Evolutionary conservation across 1,140 invertebrate species (phyloP).

Genomic region (Riptortus pedestris): DNA sequence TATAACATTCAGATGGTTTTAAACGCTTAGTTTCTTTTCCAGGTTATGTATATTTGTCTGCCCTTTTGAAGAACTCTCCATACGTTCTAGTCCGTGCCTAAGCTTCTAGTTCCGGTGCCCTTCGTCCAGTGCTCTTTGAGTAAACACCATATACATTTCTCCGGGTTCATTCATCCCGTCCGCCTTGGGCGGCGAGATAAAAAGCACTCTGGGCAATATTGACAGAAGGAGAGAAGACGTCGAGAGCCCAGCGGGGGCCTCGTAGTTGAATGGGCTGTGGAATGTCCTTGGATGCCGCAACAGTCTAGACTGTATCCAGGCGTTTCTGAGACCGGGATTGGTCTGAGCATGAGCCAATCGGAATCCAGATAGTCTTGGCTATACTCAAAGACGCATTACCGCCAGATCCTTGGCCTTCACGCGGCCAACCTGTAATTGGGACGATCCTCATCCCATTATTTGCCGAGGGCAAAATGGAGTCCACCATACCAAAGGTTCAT

Average conservation of each 20-base stretch:
- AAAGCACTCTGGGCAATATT: slow-evolving; percentile 3
- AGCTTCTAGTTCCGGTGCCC: neutral
- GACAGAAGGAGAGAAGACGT: too few species aligned
- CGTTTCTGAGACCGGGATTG: neutral
- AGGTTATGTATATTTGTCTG: too few species aligned
- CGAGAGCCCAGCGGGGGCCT: neutral
- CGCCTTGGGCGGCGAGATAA: neutral
- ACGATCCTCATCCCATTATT: neutral
- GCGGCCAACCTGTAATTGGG: slow-evolving; percentile 13
- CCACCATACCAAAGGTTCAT: too few species aligned
- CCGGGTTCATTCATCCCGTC: slow-evolving; percentile 2
- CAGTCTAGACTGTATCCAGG: neutral
- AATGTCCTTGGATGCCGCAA: neutral
- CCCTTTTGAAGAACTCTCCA: too few species aligned
- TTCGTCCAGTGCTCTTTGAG: neutral
- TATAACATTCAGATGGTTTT: too few species aligned
- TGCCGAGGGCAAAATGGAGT: too few species aligned
- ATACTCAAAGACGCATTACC: neutral
- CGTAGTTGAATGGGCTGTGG: neutral
- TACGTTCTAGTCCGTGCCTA: too few species aligned
- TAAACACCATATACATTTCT: slow-evolving; percentile 2
- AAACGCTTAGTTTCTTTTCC: too few species aligned
- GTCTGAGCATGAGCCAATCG: neutral
- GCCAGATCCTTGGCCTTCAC: neutral
- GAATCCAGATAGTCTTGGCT: neutral